Conservation (phyloP, 1,140 invertebrate species). For the Fragariocoptes setiger region DNA sequence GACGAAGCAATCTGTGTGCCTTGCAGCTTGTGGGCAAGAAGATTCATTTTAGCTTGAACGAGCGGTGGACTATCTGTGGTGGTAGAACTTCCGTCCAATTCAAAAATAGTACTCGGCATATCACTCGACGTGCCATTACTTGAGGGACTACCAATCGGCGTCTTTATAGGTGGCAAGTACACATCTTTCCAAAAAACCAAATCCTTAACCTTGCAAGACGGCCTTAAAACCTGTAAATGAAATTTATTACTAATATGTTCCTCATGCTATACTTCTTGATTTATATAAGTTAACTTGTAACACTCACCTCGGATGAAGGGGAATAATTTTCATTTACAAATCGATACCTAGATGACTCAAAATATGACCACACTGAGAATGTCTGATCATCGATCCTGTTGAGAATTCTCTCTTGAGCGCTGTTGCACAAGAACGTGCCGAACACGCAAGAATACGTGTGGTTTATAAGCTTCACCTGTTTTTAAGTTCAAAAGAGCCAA, state of each 20-base stretch:
- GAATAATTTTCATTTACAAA: constrained; percentile 31
- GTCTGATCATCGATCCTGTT: constrained; percentile 33
- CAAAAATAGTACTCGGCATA: too few species aligned
- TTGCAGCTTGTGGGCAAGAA: too few species aligned
- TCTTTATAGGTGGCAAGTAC: constrained; percentile 25
- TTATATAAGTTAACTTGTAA: too few species aligned
- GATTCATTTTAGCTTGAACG: too few species aligned
- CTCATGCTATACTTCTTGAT: too few species aligned
- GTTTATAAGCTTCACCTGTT: constrained; percentile 63
- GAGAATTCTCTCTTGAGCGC: constrained; percentile 33
- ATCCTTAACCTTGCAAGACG: constrained; percentile 44
- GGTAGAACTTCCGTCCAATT: too few species aligned
- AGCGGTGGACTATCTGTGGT: too few species aligned
- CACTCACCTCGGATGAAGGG: too few species aligned
- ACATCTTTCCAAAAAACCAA: constrained; percentile 51
- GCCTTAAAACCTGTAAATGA: constrained; percentile 44
- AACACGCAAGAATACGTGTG: constrained; percentile 84
- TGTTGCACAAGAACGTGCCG: constrained; percentile 85
- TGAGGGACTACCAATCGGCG: too few species aligned
- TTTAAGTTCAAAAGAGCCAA: constrained; percentile 11
- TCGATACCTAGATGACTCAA: constrained; percentile 27
- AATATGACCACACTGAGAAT: constrained; percentile 56
- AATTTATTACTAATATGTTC: too few species aligned
- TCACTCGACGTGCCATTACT: too few species aligned
- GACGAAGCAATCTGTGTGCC: too few species aligned